Evolutionary conservation across 2,113 vertebrate genomes (phyloP), one percentile per base, ranked within the genome.

Genomic region (Lathamus discolor): DNA sequence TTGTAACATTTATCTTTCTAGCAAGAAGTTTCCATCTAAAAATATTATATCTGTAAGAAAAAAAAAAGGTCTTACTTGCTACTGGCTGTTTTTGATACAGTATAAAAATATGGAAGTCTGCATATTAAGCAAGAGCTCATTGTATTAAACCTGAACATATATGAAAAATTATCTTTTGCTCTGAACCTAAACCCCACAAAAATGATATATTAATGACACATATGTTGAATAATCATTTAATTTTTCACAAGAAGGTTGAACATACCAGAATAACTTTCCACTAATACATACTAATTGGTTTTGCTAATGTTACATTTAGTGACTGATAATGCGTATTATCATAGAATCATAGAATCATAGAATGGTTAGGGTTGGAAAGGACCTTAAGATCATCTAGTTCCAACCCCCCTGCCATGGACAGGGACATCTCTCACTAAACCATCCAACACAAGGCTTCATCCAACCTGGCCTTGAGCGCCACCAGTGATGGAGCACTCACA

Each of bases 161-260:
- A 16, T 2, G 23, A 69, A 84, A 74, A 77, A 16, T 37, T 64
- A 17, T 33, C 15, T 62, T 93, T 61, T 55, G 7, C 16, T 64
- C 27, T 83, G 68, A 73, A 52, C 6, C 9, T 69, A 29, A 83
- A 74, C 1, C 13, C 10, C 28, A 62, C 20, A 62, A 43, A 25
- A 87, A 39, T 14, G 19, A 27, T n/a, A 8, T 22, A 33, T 29
- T 13, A 62, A 31, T 39, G 31, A 31, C 20, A 20, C 3, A 3
- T 24, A 12, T 18, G 29, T 17, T 0, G 0, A 27, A 54, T 44
- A 18, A 6, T 33, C 22, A 25, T 3, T n/a, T 22, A 55, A 22
- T 28, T 82, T 9, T 52, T 70, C 46, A 44, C n/a, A 29, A 25
- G 20, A 63, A 49, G 17, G 31, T 41, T 90, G 35, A n/a, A 28